These are phyloP conservation scores for Eristalinus aeneus DNA, from an alignment of 2,888 invertebrate species.

Conservation along the genomic window DNA sequence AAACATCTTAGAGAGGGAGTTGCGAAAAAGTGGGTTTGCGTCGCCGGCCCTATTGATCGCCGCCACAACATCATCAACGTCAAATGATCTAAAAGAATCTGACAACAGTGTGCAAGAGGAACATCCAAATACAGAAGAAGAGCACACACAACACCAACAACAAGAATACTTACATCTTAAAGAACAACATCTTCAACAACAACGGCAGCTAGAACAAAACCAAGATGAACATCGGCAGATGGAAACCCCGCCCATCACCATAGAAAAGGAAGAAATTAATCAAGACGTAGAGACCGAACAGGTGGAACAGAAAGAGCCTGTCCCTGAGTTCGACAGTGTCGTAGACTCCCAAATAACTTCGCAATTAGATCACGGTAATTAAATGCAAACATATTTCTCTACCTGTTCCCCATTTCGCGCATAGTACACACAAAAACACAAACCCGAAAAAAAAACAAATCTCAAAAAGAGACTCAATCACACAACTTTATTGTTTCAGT, in stretches of 20 bases:
- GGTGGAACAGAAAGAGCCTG: constrained; percentile 22
- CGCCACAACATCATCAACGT: constrained; percentile 28
- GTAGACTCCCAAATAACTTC: constrained; percentile 5
- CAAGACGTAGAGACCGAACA: constrained; percentile 1
- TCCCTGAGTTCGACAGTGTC: constrained; percentile 38
- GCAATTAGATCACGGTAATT: constrained; percentile 65
- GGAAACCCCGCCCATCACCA: not conserved
- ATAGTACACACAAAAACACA: constrained; percentile 30
- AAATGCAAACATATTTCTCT: constrained; percentile 48
- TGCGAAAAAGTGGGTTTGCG: constrained; percentile 56
- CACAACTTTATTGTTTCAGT: constrained; percentile 70
- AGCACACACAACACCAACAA: not conserved
- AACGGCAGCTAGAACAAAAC: not conserved
- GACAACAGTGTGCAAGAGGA: not conserved
- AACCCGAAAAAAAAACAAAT: constrained; percentile 18
- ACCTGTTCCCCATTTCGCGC: constrained; percentile 60
- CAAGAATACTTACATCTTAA: not conserved
- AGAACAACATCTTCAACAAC: not conserved
- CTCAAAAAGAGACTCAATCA: constrained; percentile 48
- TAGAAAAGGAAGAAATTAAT: not conserved
- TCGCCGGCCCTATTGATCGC: constrained; percentile 26
- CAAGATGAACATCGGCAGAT: not conserved
- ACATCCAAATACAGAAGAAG: not conserved
- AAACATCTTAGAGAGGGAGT: constrained; percentile 75
- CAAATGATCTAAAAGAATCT: constrained; percentile 25